A percentile compares a stretch with the other conserved stretches of the same genome.
Conservation (phyloP, 1,140 invertebrate genomes). For the Pararge aegeria region DNA sequence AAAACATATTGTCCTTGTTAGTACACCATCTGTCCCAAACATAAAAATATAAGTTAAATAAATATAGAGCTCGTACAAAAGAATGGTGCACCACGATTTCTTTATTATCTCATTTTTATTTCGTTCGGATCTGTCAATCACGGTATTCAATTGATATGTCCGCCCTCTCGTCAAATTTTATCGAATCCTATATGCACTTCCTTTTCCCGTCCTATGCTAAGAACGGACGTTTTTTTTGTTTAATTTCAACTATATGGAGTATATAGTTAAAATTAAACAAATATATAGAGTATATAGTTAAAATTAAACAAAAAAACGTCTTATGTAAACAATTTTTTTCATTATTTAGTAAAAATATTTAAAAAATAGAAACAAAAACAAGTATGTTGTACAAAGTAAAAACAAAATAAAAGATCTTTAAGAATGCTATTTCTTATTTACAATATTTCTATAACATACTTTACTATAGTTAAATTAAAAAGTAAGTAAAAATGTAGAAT, state of each 20-base stretch:
- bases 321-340: too few species aligned
- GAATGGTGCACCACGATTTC: slow-evolving; percentile 21
- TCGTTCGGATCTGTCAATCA: slow-evolving; percentile 58
- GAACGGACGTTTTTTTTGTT: slow-evolving; percentile 10
- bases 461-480: too few species aligned
- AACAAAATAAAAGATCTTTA: too few species aligned
- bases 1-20: background rate
- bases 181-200: slow-evolving; percentile 32
- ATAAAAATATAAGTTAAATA: background rate
- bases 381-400: too few species aligned
- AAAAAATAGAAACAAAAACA: too few species aligned
- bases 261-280: too few species aligned
- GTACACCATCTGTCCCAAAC: slow-evolving; percentile 17
- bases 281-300: too few species aligned
- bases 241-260: background rate
- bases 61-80: slow-evolving; percentile 2
- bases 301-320: too few species aligned
- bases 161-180: slow-evolving; percentile 50
- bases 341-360: too few species aligned
- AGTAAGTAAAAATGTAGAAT: too few species aligned
- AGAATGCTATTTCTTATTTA: too few species aligned
- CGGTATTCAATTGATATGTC: slow-evolving; percentile 42
- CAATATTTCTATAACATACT: too few species aligned
- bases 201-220: slow-evolving; percentile 31
- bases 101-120: slow-evolving; percentile 31